Evolutionary conservation across 2,888 invertebrate genomes (phyloP).

Genomic region (Epicampocera succincta): DNA sequence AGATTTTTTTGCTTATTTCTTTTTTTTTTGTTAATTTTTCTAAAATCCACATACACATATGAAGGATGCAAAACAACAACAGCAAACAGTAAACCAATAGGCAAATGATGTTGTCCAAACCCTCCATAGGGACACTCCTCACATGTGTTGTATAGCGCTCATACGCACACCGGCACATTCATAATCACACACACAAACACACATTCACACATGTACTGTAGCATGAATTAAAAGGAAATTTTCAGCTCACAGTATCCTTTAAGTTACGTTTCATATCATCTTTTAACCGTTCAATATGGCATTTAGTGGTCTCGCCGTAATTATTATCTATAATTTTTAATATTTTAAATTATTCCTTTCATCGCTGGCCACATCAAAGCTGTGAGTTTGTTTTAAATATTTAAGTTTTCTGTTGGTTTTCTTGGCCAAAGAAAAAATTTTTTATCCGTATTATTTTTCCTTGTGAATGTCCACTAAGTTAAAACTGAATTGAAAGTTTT

Average conservation of each 20-base stretch:
- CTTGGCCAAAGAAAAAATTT: slow-evolving; percentile 1
- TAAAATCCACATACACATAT: slow-evolving; percentile 65
- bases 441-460: slow-evolving; percentile 62
- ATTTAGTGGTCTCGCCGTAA: not conserved
- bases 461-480: slow-evolving; percentile 68
- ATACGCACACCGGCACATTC: not conserved
- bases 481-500: slow-evolving; percentile 69
- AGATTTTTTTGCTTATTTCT: slow-evolving; percentile 10
- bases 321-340: not conserved
- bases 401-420: slow-evolving; percentile 25
- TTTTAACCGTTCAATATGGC: not conserved
- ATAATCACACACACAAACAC: not conserved
- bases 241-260: too few species aligned
- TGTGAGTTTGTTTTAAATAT: not conserved
- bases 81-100: slow-evolving; percentile 65
- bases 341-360: not conserved
- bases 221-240: too few species aligned
- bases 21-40: slow-evolving; percentile 41
- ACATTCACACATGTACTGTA: not conserved
- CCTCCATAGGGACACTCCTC: slow-evolving; percentile 67
- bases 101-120: slow-evolving; percentile 61
- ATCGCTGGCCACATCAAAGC: slow-evolving; percentile 7
- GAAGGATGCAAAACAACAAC: slow-evolving; percentile 1
- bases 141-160: slow-evolving; percentile 33
- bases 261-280: too few species aligned